These are phyloP conservation scores for Laterallus jamaicensis DNA, from an alignment of 2,113 vertebrate genomes.

Conservation along the genomic window DNA sequence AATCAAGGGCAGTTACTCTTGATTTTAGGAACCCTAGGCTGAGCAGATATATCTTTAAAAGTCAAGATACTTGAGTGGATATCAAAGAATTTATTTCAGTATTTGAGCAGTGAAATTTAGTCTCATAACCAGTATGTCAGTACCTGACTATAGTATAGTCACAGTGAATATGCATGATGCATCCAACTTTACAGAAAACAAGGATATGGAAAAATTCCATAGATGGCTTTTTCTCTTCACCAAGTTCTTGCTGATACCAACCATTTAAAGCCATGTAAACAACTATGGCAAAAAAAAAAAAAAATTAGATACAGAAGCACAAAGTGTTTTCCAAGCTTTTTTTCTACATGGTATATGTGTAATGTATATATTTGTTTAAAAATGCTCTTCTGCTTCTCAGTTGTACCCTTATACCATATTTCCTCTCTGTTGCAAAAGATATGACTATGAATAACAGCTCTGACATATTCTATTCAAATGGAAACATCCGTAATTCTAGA, in stretches of 20 bases:
- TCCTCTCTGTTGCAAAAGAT: background rate
- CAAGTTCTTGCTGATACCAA: background rate
- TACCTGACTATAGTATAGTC: background rate
- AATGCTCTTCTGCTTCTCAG: background rate
- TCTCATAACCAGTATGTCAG: background rate
- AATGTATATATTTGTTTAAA: background rate
- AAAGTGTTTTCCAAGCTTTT: background rate
- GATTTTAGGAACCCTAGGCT: background rate
- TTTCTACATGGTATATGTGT: background rate
- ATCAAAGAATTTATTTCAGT: background rate
- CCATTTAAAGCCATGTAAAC: background rate
- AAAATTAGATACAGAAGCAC: background rate
- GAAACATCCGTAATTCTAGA: slow-evolving; percentile 7
- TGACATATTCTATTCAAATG: background rate
- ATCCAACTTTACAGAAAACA: background rate
- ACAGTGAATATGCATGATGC: background rate
- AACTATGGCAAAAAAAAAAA: background rate
- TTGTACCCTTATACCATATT: background rate
- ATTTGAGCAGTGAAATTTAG: background rate
- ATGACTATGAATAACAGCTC: background rate
- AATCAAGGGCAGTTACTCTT: background rate
- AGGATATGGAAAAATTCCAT: background rate
- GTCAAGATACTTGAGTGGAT: background rate
- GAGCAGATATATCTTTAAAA: background rate
- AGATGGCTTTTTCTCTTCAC: background rate